These are phyloP conservation scores for Yponomeuta sedellus DNA, from an alignment of 2,888 invertebrate genomes.

Conservation along the genomic window DNA sequence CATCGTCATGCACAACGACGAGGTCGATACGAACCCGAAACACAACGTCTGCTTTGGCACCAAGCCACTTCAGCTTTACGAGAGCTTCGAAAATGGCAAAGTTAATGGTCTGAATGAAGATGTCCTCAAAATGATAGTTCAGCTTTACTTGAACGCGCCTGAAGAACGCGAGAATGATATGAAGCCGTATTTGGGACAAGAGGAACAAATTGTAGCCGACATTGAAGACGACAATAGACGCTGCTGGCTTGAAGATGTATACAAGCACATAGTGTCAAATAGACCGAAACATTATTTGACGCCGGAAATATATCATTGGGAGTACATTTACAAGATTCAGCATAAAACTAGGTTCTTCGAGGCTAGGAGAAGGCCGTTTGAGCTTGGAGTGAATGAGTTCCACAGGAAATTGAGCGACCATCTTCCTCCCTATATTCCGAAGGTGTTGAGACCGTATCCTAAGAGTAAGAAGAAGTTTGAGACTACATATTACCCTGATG, in stretches of 20 bases:
- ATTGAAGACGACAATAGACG: conserved; percentile 82
- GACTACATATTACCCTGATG: conserved; percentile 81
- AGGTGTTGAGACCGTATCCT: conserved; percentile 77
- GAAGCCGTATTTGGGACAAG: conserved; percentile 82
- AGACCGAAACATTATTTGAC: conserved; percentile 76
- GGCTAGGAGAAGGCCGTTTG: conserved; percentile 82
- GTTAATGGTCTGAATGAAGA: conserved; percentile 88
- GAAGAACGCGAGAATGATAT: conserved; percentile 77
- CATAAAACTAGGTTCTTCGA: conserved; percentile 82
- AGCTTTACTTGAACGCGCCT: conserved; percentile 84
- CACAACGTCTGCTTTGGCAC: conserved; percentile 89
- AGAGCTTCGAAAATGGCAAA: conserved; percentile 82
- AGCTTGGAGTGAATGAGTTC: conserved; percentile 77
- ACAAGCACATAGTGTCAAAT: conserved; percentile 82
- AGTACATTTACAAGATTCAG: conserved; percentile 86
- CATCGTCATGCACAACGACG: conserved; percentile 78
- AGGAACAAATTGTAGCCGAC: conserved; percentile 78
- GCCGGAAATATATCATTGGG: conserved; percentile 88
- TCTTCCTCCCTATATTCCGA: conserved; percentile 82
- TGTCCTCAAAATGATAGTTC: conserved; percentile 82
- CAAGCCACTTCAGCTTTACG: conserved; percentile 83
- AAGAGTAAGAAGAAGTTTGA: conserved; percentile 78
- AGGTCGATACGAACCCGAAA: conserved; percentile 79
- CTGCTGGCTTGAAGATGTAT: conserved; percentile 81
- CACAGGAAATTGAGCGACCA: conserved; percentile 82